Percentiles rank a stretch among this genome's conserved stretches.
Conservation (phyloP, 2,113 vertebrate genomes). For the Cranoglanis bouderius region DNA sequence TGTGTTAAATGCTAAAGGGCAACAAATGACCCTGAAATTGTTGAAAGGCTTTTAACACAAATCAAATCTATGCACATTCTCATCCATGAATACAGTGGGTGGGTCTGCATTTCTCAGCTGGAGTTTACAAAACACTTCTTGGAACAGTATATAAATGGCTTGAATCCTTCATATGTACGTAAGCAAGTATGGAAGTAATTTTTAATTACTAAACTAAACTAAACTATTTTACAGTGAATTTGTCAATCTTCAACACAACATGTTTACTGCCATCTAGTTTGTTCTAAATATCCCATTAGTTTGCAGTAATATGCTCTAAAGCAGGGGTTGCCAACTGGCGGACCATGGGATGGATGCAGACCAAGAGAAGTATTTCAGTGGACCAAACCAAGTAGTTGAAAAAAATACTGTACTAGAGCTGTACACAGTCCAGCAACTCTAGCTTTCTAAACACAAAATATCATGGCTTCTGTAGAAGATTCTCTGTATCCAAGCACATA, state of each 20-base stretch:
- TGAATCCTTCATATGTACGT: background rate
- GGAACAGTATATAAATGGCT: background rate
- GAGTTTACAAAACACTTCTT: background rate
- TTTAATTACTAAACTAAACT: background rate
- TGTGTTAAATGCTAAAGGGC: constrained; percentile 5
- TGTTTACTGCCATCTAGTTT: background rate
- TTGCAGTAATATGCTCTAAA: background rate
- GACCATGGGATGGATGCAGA: background rate
- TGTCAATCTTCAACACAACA: background rate
- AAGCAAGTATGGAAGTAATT: background rate
- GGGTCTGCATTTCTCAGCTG: background rate
- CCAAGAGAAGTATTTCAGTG: background rate
- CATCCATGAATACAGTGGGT: too few species aligned
- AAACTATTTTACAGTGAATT: background rate
- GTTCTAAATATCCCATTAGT: background rate
- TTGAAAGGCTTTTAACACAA: constrained; percentile 13
- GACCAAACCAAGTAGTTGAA: background rate
- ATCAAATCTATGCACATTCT: background rate
- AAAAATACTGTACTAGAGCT: background rate
- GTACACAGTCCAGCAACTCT: background rate
- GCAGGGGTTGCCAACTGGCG: background rate
- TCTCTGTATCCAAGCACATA: background rate
- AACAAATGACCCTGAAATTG: constrained; percentile 11
- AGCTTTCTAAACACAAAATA: background rate
- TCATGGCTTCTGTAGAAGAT: background rate